Evolutionary conservation across 2,797 vertebrate genomes (phyloP).

Genomic region (Eupleurogrammus muticus): DNA sequence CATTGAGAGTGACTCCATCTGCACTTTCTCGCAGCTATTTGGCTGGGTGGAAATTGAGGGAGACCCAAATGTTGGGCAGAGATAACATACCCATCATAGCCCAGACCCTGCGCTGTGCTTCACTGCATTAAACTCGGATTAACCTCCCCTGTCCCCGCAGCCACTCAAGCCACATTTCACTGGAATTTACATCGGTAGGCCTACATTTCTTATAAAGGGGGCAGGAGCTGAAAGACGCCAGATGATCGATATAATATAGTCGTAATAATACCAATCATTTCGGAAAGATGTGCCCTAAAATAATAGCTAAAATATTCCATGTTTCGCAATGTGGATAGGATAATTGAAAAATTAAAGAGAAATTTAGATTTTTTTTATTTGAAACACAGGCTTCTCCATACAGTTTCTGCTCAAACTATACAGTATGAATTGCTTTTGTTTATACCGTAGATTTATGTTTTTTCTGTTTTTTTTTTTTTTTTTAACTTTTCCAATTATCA

Average conservation of each 20-base stretch:
- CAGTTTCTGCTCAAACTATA: no score
- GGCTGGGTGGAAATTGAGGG: slow-evolving; percentile 96
- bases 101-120: slow-evolving; percentile 93
- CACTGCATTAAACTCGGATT: slow-evolving; percentile 98
- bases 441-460: no score
- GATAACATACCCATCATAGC: slow-evolving; percentile 96
- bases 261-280: background rate
- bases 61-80: slow-evolving; percentile 98
- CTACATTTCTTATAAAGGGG: slow-evolving; percentile 76
- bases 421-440: no score
- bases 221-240: slow-evolving; percentile 50
- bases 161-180: slow-evolving; percentile 89
- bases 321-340: background rate
- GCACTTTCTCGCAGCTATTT: slow-evolving; percentile 96
- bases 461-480: no score
- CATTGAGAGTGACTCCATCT: slow-evolving; percentile 94
- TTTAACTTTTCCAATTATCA: background rate
- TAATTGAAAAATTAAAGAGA: background rate
- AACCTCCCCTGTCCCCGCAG: slow-evolving; percentile 90
- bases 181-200: slow-evolving; percentile 90
- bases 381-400: background rate
- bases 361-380: background rate
- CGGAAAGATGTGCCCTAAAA: background rate
- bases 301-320: background rate
- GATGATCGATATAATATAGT: slow-evolving; percentile 9